Base-by-base conservation (phyloP, 2,113 vertebrate species). In the Cyphomyrus discorhynchus region DNA sequence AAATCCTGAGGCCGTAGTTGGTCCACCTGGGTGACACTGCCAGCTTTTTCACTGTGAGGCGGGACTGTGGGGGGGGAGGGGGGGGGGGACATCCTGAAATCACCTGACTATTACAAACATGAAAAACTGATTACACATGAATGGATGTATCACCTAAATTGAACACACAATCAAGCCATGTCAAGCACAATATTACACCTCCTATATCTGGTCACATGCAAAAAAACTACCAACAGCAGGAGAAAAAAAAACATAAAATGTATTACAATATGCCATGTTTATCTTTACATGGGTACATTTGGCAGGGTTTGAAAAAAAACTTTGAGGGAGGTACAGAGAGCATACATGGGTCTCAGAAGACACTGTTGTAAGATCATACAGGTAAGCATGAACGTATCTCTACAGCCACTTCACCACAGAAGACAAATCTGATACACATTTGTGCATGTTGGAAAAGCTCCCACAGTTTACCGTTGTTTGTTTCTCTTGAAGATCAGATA, bases 1-100 rank as follows among this genome's bases (percentile, higher is more conserved):
- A 97, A 91, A 97, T 96, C 39, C 97, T 94, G 77, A 97, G 95
- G 46, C 96, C 97, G 0, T 97, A 97, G 92, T 96, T 97, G 91
- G 93, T 96, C 97, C 97, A 97, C 87, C 93, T 95, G 46, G 97
- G 97, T 19, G 96, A 94, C 42, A 96, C 95, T 0, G 96, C 97
- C 93, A 97, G 91, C 91, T 97, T 97, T 92, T 94, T 96, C 91
- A 97, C 89, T 0, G 93, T 96, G 21, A 95, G 96, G 49, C 96
- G 95, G 1, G 93, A 94, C 97, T 97, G 90, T 46, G 19, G 5
- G 3, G 83, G 9, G n/a, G 19, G 5, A 1, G 83, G 9, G n/a
- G 8, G 24, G 24, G 8, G 0, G 8, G 0, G 0, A 66, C 10
- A 27, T 2, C 9, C 3, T 66, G 19, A 66, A 27, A 66, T 66